Evolutionary conservation across 2,113 vertebrate species (phyloP), one percentile per base, ranked within the genome.

Genomic region (Ranitomeya variabilis): DNA sequence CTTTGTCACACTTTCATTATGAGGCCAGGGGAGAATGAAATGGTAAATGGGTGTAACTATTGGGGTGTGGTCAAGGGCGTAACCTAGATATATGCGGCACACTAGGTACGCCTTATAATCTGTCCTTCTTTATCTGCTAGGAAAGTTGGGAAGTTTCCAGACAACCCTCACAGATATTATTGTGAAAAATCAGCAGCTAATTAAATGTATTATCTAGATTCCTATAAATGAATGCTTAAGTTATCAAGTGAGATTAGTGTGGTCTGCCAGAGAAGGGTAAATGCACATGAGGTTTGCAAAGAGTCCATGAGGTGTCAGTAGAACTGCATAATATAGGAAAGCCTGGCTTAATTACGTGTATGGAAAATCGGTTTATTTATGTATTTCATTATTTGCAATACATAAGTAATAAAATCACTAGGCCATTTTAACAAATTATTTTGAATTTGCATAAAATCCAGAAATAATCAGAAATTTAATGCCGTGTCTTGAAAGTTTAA

Each of bases 351-450:
- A n/a, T 83, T 12, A 51, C 45, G 62, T 83, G n/a, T 52, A 67
- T 6, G 15, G 64, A 83, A 83, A 54, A 21, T 71, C 31, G 23
- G 55, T 55, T 85, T 71, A 52, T 83, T 73, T 69, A 73, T 85
- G 83, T 71, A 73, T 85, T 85, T 85, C 81, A 85, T 85, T 73
- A 85, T 71, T 85, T 73, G 83, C 54, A 71, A 57, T 85, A 73
- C 83, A 73, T 73, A 85, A 52, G 66, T 73, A 85, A 85, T 73
- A 85, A 73, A 85, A 85, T 57, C 67, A 85, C 83, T 73, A 85
- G 83, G 83, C 67, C 66, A 62, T 73, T 71, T 85, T 73, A 85
- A 85, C 66, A 85, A 85, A 85, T 85, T 85, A 85, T 57, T 57
- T 85, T 73, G 51, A 23, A 85, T 85, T 85, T 73, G 83, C 83